Evolutionary conservation across 2,113 vertebrate genomes (phyloP).

Genomic region (Lepus americanus): DNA sequence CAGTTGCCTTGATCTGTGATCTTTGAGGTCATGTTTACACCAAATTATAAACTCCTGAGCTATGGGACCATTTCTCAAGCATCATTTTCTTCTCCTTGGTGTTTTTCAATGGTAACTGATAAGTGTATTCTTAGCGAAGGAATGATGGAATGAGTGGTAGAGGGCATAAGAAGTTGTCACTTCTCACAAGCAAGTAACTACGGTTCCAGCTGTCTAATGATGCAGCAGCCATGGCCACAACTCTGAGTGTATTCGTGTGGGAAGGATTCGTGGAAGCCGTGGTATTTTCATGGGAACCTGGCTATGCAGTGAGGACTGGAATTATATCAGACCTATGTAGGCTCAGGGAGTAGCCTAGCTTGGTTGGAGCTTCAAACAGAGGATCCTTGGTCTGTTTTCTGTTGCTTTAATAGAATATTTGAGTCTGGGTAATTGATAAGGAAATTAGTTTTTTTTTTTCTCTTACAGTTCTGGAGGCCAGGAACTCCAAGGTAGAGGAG

Average conservation of each 20-base stretch:
- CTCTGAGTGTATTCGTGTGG: neutral
- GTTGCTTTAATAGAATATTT: neutral
- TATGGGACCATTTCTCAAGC: neutral
- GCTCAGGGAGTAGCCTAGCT: neutral
- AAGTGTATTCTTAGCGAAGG: neutral
- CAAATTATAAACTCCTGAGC: neutral
- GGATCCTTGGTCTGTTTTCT: neutral
- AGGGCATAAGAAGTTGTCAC: neutral
- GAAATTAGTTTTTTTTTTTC: neutral
- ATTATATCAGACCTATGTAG: neutral
- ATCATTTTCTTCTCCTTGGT: neutral
- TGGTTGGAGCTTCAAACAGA: neutral
- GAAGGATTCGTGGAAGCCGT: neutral
- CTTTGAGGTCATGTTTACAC: neutral
- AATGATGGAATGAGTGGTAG: neutral
- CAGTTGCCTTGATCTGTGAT: neutral
- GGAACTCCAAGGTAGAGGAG: neutral
- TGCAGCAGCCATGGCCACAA: neutral
- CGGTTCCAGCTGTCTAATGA: neutral
- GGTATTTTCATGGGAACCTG: neutral
- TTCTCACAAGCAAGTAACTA: neutral
- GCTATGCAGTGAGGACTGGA: rapidly evolving
- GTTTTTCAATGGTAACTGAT: neutral
- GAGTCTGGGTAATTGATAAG: neutral
- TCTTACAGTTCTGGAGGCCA: neutral